Evolutionary conservation across 2,797 vertebrate genomes (phyloP).

Genomic region (Nothura maculosa): DNA sequence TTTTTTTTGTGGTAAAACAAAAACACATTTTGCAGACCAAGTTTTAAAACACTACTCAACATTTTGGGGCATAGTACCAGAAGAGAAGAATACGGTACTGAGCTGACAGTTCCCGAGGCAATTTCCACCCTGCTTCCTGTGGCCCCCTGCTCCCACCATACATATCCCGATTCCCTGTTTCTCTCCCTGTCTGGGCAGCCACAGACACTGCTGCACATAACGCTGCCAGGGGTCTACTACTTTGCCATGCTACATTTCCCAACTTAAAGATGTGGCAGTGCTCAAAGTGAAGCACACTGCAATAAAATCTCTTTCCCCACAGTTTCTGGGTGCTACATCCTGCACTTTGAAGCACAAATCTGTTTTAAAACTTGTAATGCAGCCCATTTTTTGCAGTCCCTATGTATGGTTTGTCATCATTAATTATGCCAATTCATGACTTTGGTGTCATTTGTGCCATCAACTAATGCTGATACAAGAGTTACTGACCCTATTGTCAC

Average conservation of each 20-base stretch:
- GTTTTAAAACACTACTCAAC: slow-evolving; percentile 11
- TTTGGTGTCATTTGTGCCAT: slow-evolving; percentile 24
- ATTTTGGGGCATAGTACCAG: background rate
- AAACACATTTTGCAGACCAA: slow-evolving; percentile 29
- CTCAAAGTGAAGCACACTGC: background rate
- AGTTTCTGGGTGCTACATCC: background rate
- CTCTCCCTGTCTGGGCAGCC: background rate
- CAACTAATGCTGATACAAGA: background rate
- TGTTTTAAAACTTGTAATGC: background rate
- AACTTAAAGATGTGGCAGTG: background rate
- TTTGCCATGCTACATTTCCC: no score
- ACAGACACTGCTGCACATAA: background rate
- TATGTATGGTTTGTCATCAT: background rate
- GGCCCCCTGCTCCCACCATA: background rate
- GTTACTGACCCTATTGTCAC: slow-evolving; percentile 35
- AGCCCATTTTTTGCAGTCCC: background rate
- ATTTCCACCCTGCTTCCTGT: slow-evolving; percentile 23
- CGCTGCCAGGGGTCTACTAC: background rate
- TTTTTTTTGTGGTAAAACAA: background rate
- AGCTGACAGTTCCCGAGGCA: background rate
- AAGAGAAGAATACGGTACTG: background rate
- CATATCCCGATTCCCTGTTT: background rate
- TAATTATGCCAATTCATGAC: background rate
- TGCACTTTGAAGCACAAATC: background rate
- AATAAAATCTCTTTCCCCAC: background rate